These are phyloP conservation scores for Euura lappo DNA, from an alignment of 1,140 invertebrate genomes.

Conservation along the genomic window DNA sequence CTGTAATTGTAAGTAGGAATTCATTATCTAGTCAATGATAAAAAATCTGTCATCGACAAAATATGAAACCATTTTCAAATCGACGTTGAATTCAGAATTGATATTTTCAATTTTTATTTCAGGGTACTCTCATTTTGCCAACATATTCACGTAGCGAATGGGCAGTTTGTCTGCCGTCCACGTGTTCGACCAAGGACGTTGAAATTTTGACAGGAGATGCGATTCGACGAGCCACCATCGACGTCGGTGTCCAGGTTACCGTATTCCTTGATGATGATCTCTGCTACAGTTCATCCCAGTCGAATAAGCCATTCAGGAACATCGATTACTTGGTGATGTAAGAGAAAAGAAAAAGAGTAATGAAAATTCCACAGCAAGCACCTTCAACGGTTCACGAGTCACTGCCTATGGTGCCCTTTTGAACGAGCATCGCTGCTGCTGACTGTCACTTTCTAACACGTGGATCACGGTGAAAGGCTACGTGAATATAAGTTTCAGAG, in stretches of 20 bases:
- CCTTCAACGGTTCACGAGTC: not conserved
- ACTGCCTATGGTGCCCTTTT: not conserved
- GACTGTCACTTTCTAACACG: slow-evolving; percentile 6
- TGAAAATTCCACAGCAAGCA: not conserved
- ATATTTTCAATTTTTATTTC: not conserved
- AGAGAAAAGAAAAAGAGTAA: not conserved
- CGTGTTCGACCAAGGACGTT: slow-evolving; percentile 5
- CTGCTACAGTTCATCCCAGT: not conserved
- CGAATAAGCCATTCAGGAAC: not conserved
- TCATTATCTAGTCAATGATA: no score
- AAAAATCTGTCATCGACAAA: no score
- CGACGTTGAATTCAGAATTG: no score
- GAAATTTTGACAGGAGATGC: not conserved
- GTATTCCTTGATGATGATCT: not conserved
- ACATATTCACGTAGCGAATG: slow-evolving; percentile 11
- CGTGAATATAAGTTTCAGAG: not conserved
- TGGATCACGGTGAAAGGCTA: not conserved
- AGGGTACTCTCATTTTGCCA: slow-evolving; percentile 14
- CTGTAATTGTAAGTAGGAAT: no score
- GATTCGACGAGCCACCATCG: slow-evolving; percentile 1
- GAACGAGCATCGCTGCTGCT: not conserved
- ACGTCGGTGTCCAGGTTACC: not conserved
- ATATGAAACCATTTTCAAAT: no score
- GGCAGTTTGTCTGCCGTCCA: slow-evolving; percentile 9
- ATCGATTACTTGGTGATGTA: slow-evolving; percentile 13